Conservation (phyloP, 2,113 vertebrate species). For the Pseudonaja textilis region DNA sequence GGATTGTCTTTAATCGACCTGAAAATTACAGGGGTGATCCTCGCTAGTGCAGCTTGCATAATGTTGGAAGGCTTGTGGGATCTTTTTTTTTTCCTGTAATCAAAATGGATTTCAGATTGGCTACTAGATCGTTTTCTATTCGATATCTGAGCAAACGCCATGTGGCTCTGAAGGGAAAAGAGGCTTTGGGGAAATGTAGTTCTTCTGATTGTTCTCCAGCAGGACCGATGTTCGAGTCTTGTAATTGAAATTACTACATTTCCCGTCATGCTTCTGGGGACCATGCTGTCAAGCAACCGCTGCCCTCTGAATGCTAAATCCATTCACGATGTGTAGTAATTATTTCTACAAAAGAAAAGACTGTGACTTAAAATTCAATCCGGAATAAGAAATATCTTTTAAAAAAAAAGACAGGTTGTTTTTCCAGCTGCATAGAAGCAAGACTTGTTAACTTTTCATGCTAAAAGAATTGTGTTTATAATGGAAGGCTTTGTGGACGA, state of each 20-base stretch:
- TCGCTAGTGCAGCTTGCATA: not conserved
- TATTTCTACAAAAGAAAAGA: not conserved
- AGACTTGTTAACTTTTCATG: not conserved
- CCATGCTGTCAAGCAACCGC: slow-evolving; percentile 34
- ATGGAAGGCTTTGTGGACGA: not conserved
- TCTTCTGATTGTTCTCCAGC: too few species aligned
- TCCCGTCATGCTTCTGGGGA: slow-evolving; percentile 50
- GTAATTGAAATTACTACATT: slow-evolving; percentile 42
- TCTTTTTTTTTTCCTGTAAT: not conserved
- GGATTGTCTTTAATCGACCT: too few species aligned
- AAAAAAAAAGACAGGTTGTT: not conserved
- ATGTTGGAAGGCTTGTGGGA: not conserved
- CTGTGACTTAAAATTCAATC: not conserved
- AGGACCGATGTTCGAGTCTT: not conserved
- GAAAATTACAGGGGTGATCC: not conserved
- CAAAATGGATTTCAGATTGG: slow-evolving; percentile 7
- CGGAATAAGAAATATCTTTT: not conserved
- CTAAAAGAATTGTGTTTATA: not conserved
- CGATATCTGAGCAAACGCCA: not conserved
- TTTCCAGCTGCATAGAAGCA: not conserved
- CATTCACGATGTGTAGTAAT: not conserved
- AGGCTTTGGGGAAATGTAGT: slow-evolving; percentile 30
- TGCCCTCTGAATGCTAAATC: not conserved
- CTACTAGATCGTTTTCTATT: not conserved
- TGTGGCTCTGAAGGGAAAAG: not conserved